Evolutionary conservation across 2,888 invertebrate species (phyloP), one percentile per base, ranked within the genome.

Genomic region (Merodon equestris): DNA sequence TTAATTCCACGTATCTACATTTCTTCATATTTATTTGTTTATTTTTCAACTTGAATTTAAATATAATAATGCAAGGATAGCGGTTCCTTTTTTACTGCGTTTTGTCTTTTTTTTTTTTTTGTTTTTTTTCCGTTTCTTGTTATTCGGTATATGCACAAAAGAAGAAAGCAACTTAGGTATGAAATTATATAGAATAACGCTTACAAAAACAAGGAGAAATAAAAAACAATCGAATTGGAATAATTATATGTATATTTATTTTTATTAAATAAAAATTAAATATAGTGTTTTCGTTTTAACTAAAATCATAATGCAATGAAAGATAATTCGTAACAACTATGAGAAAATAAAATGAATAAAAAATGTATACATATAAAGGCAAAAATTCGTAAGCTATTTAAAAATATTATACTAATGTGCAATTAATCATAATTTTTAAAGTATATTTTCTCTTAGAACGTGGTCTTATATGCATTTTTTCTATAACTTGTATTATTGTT

Each of bases 41-140:
- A 57, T 53, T 79, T 73, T 68, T 73, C 57, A 74, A 63, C 9
- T 40, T 77, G 53, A 67, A 70, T 75, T 75, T 75, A 51, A 75
- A 66, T 45, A 64, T 75, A 71, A 66, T 61, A 71, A 81, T 81
- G 81, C 81, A 81, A 81, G 81, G 81, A 81, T 81, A 81, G 60
- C 75, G 81, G 79, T 79, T 79, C 79, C 79, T 74, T 54, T 66
- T 53, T 42, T 14, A 34, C 9, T 27, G 27, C 7, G 27, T 27
- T 27, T 2, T 27, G n/a, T n/a, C n/a, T 47, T 40, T 63, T 56
- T 48, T 63, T 72, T 44, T 45, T 19, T 10, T 56, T 56, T 44
- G 57, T 54, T 19, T 57, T 27, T 61, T 34, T 57, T 67, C 73
- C 47, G 66, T 27, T 27, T 27, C 3, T 27, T 61, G 53, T 51